These are phyloP conservation scores for Nomada lathburiana DNA, from an alignment of 2,888 invertebrate species.

Conservation along the genomic window DNA sequence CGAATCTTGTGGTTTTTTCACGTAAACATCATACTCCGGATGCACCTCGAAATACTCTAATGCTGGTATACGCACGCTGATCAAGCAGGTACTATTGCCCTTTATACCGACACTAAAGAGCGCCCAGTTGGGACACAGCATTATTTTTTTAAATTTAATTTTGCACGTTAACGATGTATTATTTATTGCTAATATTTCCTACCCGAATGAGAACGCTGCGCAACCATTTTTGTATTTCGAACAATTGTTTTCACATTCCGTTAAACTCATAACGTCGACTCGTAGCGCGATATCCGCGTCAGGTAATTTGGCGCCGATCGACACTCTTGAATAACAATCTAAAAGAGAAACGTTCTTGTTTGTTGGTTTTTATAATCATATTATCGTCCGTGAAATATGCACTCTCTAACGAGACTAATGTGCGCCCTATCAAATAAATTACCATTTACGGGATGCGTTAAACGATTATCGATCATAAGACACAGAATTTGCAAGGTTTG, in stretches of 20 bases:
- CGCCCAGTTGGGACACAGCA: neutral
- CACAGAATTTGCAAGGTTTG: slow-evolving; percentile 44
- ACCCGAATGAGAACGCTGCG: slow-evolving; percentile 86
- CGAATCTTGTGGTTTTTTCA: slow-evolving; percentile 81
- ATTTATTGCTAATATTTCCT: slow-evolving; percentile 68
- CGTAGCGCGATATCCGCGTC: slow-evolving; percentile 82
- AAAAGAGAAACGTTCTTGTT: slow-evolving; percentile 58
- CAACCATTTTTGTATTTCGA: slow-evolving; percentile 84
- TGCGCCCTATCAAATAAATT: slow-evolving; percentile 47
- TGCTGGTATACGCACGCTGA: slow-evolving; percentile 85
- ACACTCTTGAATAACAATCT: slow-evolving; percentile 86
- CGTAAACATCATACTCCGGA: slow-evolving; percentile 88
- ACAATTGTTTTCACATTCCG: slow-evolving; percentile 85
- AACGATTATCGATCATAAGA: slow-evolving; percentile 84
- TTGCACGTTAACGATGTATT: neutral
- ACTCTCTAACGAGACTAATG: no score
- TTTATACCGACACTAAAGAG: slow-evolving; percentile 86
- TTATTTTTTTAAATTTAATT: neutral
- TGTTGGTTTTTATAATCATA: neutral
- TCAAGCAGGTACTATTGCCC: slow-evolving; percentile 88
- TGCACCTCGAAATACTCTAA: slow-evolving; percentile 86
- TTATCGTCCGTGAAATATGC: no score
- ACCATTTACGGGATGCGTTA: slow-evolving; percentile 84
- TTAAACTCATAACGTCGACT: slow-evolving; percentile 81
- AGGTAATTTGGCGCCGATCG: slow-evolving; percentile 85